Percentiles rank a stretch among this genome's conserved stretches.
These are phyloP conservation scores for Parnassius smintheus DNA, from an alignment of 2,888 invertebrate genomes.

Conservation along the genomic window DNA sequence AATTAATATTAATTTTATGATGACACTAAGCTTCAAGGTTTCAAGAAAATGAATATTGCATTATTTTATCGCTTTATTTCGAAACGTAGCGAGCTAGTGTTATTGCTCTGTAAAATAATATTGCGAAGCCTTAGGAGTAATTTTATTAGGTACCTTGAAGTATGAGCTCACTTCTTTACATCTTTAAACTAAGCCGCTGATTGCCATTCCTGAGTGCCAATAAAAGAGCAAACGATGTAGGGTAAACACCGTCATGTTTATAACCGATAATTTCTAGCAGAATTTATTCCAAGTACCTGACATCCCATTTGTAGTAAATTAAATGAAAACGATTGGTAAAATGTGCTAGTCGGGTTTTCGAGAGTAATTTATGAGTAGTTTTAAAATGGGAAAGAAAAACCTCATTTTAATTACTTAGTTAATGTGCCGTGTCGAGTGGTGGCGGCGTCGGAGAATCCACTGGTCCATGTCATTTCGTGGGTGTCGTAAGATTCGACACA, in stretches of 20 bases:
- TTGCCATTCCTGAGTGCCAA: slow-evolving; percentile 34
- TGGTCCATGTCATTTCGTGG: no score
- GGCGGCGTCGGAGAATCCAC: no score
- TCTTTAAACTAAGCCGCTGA: slow-evolving; percentile 27
- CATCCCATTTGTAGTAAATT: slow-evolving; percentile 41
- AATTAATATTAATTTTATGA: no score
- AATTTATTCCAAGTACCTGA: slow-evolving; percentile 33
- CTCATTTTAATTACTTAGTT: no score
- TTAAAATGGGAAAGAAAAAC: no score
- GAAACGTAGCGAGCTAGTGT: not conserved
- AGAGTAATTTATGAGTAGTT: slow-evolving; percentile 1
- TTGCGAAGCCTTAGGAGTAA: slow-evolving; percentile 8
- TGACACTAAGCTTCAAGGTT: not conserved
- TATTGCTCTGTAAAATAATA: slow-evolving; percentile 19
- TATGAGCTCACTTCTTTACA: slow-evolving; percentile 23
- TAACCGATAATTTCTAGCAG: slow-evolving; percentile 31
- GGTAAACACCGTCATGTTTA: slow-evolving; percentile 30
- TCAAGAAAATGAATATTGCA: slow-evolving; percentile 3
- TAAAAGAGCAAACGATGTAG: slow-evolving; percentile 32
- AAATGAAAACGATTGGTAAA: slow-evolving; percentile 30
- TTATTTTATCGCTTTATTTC: slow-evolving; percentile 12
- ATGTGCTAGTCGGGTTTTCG: slow-evolving; percentile 6
- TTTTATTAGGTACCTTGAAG: slow-evolving; percentile 20
- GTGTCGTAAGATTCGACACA: no score
- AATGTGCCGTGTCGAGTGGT: no score